phyloP scores from a whole-genome alignment of 2,797 vertebrate genomes.

The Arrhamphus sclerolepis region DNA sequence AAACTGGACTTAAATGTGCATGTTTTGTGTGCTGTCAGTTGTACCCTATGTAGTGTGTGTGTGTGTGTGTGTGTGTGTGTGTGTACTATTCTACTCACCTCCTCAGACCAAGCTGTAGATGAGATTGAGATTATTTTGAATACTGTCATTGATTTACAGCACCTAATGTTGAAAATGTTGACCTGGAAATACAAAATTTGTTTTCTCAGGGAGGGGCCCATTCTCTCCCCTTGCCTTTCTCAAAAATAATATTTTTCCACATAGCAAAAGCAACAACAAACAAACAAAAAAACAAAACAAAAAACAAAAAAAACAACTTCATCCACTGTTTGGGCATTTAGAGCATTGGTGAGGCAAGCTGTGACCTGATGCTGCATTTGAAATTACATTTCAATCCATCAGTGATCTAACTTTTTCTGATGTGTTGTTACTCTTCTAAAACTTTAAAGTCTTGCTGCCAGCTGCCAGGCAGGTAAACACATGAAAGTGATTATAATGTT shows the following conservation, averaged over 20 bases:
- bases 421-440: constrained; percentile 20
- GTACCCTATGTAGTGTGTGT: background rate
- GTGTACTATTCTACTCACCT: constrained; percentile 34
- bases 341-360: constrained; percentile 4
- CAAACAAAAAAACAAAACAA: constrained; percentile 38
- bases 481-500: constrained; percentile 61
- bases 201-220: constrained; percentile 46
- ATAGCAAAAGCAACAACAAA: constrained; percentile 37
- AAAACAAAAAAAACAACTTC: constrained; percentile 28
- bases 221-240: constrained; percentile 13
- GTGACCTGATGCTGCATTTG: constrained; percentile 13
- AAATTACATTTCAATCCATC: background rate
- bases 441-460: constrained; percentile 29
- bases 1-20: background rate
- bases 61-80: no score
- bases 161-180: constrained; percentile 44
- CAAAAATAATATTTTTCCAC: background rate
- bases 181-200: constrained; percentile 43
- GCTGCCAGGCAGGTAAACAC: constrained; percentile 58
- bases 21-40: background rate
- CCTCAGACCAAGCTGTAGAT: constrained; percentile 37
- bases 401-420: background rate
- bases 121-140: constrained; percentile 22
- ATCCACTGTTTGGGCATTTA: constrained; percentile 15
- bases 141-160: constrained; percentile 15